phyloP scores from a whole-genome alignment of 2,113 vertebrate genomes.

The Pipra filicauda region DNA sequence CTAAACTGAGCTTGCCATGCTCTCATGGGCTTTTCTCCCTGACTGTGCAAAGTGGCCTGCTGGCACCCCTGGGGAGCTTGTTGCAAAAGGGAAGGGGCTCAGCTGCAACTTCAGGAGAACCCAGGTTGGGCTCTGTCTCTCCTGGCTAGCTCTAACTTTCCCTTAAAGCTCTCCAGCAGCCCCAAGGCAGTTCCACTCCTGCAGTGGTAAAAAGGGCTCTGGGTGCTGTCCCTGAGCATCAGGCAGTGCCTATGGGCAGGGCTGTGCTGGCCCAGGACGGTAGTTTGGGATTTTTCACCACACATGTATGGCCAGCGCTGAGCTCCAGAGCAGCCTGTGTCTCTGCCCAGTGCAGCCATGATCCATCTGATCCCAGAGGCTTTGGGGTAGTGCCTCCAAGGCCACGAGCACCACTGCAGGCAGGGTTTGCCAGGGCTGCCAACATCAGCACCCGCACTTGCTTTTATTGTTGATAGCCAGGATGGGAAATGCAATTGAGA shows the following conservation, averaged over 20 bases:
- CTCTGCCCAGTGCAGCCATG: not conserved
- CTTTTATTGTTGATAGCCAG: not conserved
- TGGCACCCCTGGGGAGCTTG: not conserved
- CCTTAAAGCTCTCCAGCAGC: not conserved
- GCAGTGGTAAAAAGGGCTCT: not conserved
- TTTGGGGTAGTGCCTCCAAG: rapidly evolving
- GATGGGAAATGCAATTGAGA: conserved; percentile 32
- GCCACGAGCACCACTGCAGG: rapidly evolving
- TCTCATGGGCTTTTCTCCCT: not conserved
- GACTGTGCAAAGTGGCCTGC: not conserved
- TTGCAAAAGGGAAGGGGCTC: not conserved
- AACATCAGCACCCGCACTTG: not conserved
- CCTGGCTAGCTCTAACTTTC: not conserved
- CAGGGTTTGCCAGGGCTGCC: not conserved
- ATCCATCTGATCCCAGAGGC: not conserved
- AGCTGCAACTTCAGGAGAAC: not conserved
- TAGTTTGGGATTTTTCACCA: not conserved
- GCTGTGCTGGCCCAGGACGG: not conserved
- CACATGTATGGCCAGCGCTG: rapidly evolving
- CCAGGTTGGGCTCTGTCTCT: not conserved
- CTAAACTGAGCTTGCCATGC: not conserved
- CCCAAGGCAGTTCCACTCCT: not conserved
- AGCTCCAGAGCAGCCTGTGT: not conserved
- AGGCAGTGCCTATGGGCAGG: not conserved
- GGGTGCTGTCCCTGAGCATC: not conserved